Evolutionary conservation across 2,888 invertebrate genomes (phyloP).

Genomic region (Cerastis leucographa): DNA sequence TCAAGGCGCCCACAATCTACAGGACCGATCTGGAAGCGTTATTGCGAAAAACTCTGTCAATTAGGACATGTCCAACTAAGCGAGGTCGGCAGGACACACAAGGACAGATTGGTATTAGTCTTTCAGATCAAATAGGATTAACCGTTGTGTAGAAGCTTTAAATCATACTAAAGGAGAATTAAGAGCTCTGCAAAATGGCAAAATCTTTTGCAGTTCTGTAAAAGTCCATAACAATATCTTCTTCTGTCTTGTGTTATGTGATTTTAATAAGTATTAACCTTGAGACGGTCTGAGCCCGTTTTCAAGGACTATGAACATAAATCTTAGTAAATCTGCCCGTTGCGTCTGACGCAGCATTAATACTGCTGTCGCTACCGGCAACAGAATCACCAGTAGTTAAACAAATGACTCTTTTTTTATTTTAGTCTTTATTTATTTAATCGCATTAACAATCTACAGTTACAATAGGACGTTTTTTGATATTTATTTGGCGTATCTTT

Average conservation of each 20-base stretch:
- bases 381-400: slow-evolving; percentile 62
- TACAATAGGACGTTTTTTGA: slow-evolving; percentile 48
- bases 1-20: slow-evolving; percentile 8
- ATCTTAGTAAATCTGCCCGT: slow-evolving; percentile 80
- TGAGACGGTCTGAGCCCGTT: slow-evolving; percentile 76
- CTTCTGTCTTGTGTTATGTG: slow-evolving; percentile 48
- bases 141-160: background rate
- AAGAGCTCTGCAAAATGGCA: background rate
- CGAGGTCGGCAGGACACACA: background rate
- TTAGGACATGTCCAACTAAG: slow-evolving; percentile 11
- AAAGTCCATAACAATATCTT: slow-evolving; percentile 41
- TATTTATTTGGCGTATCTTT: slow-evolving; percentile 47
- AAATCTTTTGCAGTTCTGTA: slow-evolving; percentile 29
- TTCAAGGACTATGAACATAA: slow-evolving; percentile 79
- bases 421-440: slow-evolving; percentile 58
- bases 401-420: slow-evolving; percentile 66
- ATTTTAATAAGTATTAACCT: slow-evolving; percentile 73
- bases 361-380: slow-evolving; percentile 69
- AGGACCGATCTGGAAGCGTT: slow-evolving; percentile 33
- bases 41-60: slow-evolving; percentile 9
- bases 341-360: slow-evolving; percentile 69
- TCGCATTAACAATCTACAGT: slow-evolving; percentile 59
- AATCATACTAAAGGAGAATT: background rate
- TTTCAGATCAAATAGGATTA: slow-evolving; percentile 19
- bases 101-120: background rate